Conservation (phyloP, 2,113 vertebrate species). For the Tyto alba region DNA sequence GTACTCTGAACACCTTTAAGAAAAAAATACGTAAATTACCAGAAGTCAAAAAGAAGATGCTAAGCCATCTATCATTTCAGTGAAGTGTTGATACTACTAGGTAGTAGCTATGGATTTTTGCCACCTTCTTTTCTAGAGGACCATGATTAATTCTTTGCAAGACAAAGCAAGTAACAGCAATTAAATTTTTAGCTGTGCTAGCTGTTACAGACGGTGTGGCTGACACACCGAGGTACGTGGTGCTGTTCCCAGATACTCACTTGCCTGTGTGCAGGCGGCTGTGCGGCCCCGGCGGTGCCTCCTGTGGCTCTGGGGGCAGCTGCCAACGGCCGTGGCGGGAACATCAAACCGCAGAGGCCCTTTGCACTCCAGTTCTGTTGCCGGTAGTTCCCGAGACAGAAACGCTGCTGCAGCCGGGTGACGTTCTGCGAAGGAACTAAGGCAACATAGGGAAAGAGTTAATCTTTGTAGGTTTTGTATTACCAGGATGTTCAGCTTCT, state of each 20-base stretch:
- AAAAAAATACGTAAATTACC: not conserved
- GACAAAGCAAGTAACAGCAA: not conserved
- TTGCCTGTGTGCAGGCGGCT: not conserved
- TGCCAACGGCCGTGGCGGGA: not conserved
- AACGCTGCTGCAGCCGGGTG: not conserved
- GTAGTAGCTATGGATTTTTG: not conserved
- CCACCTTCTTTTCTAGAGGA: not conserved
- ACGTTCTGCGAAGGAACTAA: not conserved
- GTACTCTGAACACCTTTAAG: not conserved
- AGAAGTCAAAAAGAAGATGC: not conserved
- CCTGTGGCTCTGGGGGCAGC: too few species aligned
- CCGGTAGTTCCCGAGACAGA: not conserved
- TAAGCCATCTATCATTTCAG: accelerated
- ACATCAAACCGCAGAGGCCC: accelerated
- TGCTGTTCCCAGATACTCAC: accelerated
- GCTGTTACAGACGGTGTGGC: accelerated
- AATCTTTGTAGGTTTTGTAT: not conserved
- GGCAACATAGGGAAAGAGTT: not conserved
- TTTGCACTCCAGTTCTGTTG: not conserved
- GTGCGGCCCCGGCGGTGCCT: not conserved
- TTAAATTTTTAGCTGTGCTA: not conserved
- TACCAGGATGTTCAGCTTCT: not conserved
- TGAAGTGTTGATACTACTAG: not conserved
- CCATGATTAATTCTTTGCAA: not conserved
- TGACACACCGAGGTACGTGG: accelerated